These are phyloP conservation scores for Catostylus mosaicus DNA, from an alignment of 30 jellyfish, hydroid and myxozoan species.

Conservation along the genomic window DNA sequence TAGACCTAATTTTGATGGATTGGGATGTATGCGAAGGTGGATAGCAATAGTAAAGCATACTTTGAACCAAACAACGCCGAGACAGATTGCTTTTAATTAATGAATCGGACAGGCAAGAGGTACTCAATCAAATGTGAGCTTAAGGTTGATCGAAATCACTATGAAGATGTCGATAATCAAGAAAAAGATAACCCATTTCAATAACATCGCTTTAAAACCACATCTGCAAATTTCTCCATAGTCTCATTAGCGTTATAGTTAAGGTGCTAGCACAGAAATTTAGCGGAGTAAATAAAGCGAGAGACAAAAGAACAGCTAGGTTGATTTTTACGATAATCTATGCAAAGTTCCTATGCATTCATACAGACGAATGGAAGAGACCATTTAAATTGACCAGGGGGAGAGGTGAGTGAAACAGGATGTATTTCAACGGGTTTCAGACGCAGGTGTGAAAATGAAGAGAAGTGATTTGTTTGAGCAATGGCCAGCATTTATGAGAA, in stretches of 20 bases:
- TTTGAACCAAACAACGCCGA: no score
- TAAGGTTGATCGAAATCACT: not conserved
- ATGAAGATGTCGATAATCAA: not conserved
- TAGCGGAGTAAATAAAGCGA: not conserved
- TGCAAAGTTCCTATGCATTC: conserved; percentile 26
- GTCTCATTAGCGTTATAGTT: conserved; percentile 16
- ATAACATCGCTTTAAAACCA: not conserved
- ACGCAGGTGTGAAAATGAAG: not conserved
- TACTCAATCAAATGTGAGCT: not conserved
- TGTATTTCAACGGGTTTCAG: not conserved
- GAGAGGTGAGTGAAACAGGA: no score
- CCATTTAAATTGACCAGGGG: conserved; percentile 12
- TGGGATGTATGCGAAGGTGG: no score
- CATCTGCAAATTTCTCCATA: not conserved
- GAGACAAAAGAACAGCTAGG: conserved; percentile 65
- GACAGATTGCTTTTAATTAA: no score
- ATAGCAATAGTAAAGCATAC: no score
- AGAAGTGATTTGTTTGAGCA: no score
- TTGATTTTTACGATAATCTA: conserved; percentile 50
- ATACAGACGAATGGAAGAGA: not conserved
- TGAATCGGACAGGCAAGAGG: conserved; percentile 9
- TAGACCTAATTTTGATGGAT: no score
- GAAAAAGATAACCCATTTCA: not conserved
- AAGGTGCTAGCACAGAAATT: not conserved
- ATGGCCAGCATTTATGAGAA: no score